These are phyloP conservation scores for Leucophenga maculata DNA, from an alignment of 2,888 invertebrate genomes.

Conservation along the genomic window DNA sequence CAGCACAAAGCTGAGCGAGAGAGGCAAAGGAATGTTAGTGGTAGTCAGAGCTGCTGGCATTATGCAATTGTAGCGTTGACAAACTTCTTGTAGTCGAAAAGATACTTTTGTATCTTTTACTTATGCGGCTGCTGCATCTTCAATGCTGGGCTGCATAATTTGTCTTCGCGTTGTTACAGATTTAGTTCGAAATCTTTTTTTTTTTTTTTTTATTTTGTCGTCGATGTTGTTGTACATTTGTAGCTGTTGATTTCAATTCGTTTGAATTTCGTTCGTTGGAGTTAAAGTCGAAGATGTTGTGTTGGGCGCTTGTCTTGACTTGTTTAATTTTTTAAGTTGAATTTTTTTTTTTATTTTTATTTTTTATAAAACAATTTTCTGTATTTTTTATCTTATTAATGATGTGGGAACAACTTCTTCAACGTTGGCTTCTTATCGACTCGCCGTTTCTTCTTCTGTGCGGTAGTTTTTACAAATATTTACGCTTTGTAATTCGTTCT, in stretches of 20 bases:
- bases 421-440: background rate
- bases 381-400: constrained; percentile 50
- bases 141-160: constrained; percentile 55
- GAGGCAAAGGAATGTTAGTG: no score
- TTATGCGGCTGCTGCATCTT: constrained; percentile 27
- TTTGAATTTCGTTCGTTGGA: constrained; percentile 55
- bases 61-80: constrained; percentile 19
- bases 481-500: constrained; percentile 44
- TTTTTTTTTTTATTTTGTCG: constrained; percentile 30
- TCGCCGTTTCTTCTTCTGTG: background rate
- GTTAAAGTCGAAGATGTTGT: background rate
- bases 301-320: constrained; percentile 1
- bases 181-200: constrained; percentile 21
- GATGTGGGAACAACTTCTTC: constrained; percentile 56
- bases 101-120: constrained; percentile 26
- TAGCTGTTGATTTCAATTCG: constrained; percentile 53
- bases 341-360: constrained; percentile 29
- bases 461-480: constrained; percentile 17
- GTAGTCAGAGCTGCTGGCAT: background rate
- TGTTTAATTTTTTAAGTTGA: constrained; percentile 8
- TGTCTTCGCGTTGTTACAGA: constrained; percentile 44
- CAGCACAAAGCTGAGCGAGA: background rate
- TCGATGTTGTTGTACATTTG: constrained; percentile 59
- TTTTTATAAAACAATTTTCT: constrained; percentile 9
- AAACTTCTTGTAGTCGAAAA: background rate